These are phyloP conservation scores for Lutjanus erythropterus DNA, from an alignment of 2,113 vertebrate species.

Conservation along the genomic window DNA sequence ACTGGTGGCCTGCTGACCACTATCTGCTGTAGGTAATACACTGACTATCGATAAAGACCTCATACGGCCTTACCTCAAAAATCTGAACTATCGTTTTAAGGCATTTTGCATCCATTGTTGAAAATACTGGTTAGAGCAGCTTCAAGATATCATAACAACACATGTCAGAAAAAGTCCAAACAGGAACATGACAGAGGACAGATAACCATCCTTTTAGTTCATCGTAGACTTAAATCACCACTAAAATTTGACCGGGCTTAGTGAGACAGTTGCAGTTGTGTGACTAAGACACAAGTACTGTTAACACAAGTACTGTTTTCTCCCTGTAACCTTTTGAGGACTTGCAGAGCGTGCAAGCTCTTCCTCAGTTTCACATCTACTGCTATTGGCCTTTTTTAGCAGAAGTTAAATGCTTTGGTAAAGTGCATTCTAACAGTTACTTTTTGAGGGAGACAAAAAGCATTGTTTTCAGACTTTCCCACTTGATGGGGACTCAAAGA, in stretches of 20 bases:
- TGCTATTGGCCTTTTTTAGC: constrained; percentile 3
- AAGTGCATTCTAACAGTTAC: background rate
- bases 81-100: too few relatives aligned
- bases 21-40: too few relatives aligned
- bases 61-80: too few relatives aligned
- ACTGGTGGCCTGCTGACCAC: too few relatives aligned
- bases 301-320: background rate
- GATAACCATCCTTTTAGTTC: background rate
- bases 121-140: background rate
- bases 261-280: background rate
- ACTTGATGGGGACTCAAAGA: background rate
- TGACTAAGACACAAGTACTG: background rate
- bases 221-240: background rate
- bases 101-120: background rate
- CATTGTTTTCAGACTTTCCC: constrained; percentile 21
- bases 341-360: background rate
- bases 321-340: background rate
- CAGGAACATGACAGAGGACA: background rate
- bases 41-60: too few relatives aligned
- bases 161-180: background rate
- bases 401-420: constrained; percentile 17
- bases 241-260: background rate
- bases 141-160: background rate
- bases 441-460: background rate
- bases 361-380: constrained; percentile 31